A percentile compares a stretch with the other conserved stretches of the same genome.
Evolutionary conservation across 2,888 invertebrate genomes (phyloP).

Genomic region (Pyrocoelia pectoralis): DNA sequence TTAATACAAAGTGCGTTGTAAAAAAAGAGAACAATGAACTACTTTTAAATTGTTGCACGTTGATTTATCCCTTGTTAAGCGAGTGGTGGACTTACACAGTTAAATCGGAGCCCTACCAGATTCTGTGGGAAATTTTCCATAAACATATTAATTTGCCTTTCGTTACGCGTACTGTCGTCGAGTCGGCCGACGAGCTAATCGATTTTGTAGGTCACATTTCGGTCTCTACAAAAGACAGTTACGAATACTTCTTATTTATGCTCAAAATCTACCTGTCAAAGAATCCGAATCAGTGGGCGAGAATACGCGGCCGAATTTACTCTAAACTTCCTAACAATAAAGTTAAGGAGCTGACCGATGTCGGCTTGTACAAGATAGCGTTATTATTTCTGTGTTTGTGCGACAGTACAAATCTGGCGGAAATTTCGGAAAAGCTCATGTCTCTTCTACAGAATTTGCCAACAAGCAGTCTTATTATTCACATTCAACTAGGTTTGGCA

Average conservation of each 20-base stretch:
- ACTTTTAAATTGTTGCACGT: slow-evolving; percentile 45
- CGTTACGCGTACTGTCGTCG: slow-evolving; percentile 5
- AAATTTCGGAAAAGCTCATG: slow-evolving; percentile 51
- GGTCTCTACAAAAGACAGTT: slow-evolving; percentile 46
- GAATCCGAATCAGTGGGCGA: slow-evolving; percentile 55
- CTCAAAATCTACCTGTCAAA: slow-evolving; percentile 49
- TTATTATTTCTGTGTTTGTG: slow-evolving; percentile 52
- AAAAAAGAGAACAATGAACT: slow-evolving; percentile 34
- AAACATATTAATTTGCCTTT: slow-evolving; percentile 44
- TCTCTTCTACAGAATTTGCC: slow-evolving; percentile 46
- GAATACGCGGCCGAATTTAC: slow-evolving; percentile 57
- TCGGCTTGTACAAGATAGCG: slow-evolving; percentile 51
- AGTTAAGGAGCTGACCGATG: slow-evolving; percentile 51
- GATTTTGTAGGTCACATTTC: slow-evolving; percentile 42
- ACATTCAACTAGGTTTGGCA: slow-evolving; percentile 52
- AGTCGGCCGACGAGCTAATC: slow-evolving; percentile 41
- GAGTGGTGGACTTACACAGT: slow-evolving; percentile 50
- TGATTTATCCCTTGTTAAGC: slow-evolving; percentile 48
- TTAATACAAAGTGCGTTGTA: slow-evolving; percentile 28
- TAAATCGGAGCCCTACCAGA: slow-evolving; percentile 53
- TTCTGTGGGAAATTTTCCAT: slow-evolving; percentile 57
- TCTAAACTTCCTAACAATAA: slow-evolving; percentile 56
- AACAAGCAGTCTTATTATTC: slow-evolving; percentile 46
- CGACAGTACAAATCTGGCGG: slow-evolving; percentile 48
- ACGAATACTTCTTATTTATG: slow-evolving; percentile 53